A percentile compares a stretch with the other conserved stretches of the same genome.
phyloP scores from a whole-genome alignment of 1,140 invertebrate genomes.

The Pogonomyrmex barbatus region DNA sequence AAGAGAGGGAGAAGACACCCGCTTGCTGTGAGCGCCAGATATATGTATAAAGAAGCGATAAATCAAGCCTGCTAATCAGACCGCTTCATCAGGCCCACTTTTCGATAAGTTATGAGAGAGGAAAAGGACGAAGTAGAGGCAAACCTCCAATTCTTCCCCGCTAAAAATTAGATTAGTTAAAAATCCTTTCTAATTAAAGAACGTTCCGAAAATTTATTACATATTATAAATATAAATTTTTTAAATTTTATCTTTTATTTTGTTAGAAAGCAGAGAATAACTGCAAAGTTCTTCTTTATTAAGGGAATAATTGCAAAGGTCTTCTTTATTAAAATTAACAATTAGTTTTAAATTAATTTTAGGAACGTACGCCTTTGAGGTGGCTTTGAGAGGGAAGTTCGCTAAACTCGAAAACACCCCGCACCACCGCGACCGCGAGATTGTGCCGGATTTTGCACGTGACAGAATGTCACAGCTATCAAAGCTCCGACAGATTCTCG shows the following conservation, averaged over 20 bases:
- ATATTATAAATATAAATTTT: background rate
- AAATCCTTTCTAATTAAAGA: background rate
- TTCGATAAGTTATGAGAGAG: constrained; percentile 75
- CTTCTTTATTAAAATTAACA: background rate
- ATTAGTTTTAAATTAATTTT: background rate
- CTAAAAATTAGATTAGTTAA: constrained; percentile 41
- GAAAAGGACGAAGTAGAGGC: background rate
- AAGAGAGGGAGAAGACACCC: constrained; percentile 29
- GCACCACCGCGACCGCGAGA: background rate
- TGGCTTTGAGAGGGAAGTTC: background rate
- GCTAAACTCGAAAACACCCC: background rate
- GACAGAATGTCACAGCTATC: background rate
- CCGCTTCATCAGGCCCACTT: constrained; percentile 78
- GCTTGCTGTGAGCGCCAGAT: constrained; percentile 45
- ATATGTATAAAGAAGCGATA: constrained; percentile 69
- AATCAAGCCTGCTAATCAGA: constrained; percentile 80
- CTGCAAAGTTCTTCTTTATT: background rate
- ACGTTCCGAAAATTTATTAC: background rate
- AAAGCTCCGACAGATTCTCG: constrained; percentile 20
- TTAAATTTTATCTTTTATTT: background rate
- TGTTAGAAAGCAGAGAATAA: background rate
- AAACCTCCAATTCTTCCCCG: constrained; percentile 10
- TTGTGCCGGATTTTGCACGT: background rate
- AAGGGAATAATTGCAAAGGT: background rate
- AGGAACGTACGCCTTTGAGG: background rate